Base-by-base conservation (phyloP, 2,797 vertebrate genomes). In the Neosilurus hyrtlii region DNA sequence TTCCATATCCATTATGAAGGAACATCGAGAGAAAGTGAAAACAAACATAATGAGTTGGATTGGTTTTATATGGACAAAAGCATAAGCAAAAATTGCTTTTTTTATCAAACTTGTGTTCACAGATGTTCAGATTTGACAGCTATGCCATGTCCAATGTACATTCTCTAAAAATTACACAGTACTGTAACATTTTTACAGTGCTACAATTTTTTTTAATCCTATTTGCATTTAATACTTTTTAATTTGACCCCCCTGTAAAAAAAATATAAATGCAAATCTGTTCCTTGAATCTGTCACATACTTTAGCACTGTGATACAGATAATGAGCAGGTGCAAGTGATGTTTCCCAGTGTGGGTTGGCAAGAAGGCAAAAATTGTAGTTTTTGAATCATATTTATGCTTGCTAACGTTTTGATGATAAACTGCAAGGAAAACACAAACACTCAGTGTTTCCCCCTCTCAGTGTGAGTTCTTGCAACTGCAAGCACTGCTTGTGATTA, bases 31-130 rank as follows among this genome's bases (percentile, higher is more conserved):
- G 84, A 82, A 86, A 82, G 74, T 68, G 80, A 87, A 86, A 87
- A 85, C 82, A 88, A 85, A 79, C 83, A 7, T 72, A 81, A 84
- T 54, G 37, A 85, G 76, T 81, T 83, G 85, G 83, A 88, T 84
- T 83, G 80, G 81, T 81, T 88, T 84, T 84, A 84, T 70, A 82
- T 81, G 86, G 86, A 80, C 86, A 80, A 84, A 84, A 81, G 74
- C 75, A 26, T 72, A 43, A 65, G 61, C 16, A 65, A 65, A 65
- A 65, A 63, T 63, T 51, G 22, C 35, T 62, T 26, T 77, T 24
- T 62, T 37, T 37, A 4, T 70, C 83, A 85, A 81, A 79, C 66
- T 30, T 61, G 51, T 73, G 43, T 83, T 72, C 66, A 84, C 66
- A 83, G 78, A 83, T 84, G 74, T 84, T 81, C 43, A 83, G 82